Conservation (phyloP, 2,797 vertebrate species). For the Enteromius paludinosus region DNA sequence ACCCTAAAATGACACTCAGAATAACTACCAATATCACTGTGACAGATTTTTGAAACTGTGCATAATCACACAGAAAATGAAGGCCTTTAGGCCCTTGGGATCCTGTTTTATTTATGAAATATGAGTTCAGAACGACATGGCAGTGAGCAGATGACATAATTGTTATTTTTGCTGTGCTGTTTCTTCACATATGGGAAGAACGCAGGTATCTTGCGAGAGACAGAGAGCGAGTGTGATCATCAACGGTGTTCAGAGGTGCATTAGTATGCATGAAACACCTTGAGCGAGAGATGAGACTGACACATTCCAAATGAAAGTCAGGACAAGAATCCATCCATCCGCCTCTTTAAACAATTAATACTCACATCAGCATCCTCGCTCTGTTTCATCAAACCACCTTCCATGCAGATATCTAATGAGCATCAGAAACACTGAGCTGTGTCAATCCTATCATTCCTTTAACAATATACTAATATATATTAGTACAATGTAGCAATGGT, state of each 20-base stretch:
- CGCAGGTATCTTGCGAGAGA: background rate
- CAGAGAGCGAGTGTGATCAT: background rate
- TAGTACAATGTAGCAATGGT: too few species aligned
- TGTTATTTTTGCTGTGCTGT: background rate
- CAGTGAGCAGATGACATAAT: background rate
- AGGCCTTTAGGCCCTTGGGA: too few species aligned
- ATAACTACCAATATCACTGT: too few species aligned
- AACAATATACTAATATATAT: too few species aligned
- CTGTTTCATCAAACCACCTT: slow-evolving; percentile 19
- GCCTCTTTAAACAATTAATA: slow-evolving; percentile 40
- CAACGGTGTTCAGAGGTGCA: background rate
- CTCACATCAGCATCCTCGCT: background rate
- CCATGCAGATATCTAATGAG: background rate
- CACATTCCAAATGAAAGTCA: slow-evolving; percentile 11
- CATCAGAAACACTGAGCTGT: background rate
- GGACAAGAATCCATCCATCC: slow-evolving; percentile 8
- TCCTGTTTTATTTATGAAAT: too few species aligned
- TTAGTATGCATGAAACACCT: slow-evolving; percentile 24
- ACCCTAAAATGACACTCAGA: too few species aligned
- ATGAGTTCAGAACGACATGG: background rate
- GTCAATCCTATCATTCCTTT: background rate
- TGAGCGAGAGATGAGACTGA: background rate
- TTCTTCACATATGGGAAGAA: background rate
- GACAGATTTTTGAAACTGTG: too few species aligned
- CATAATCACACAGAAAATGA: too few species aligned